Evolutionary conservation across 2,797 vertebrate species (phyloP), one percentile per base, ranked within the genome.

Genomic region (Gallinago stenura): DNA sequence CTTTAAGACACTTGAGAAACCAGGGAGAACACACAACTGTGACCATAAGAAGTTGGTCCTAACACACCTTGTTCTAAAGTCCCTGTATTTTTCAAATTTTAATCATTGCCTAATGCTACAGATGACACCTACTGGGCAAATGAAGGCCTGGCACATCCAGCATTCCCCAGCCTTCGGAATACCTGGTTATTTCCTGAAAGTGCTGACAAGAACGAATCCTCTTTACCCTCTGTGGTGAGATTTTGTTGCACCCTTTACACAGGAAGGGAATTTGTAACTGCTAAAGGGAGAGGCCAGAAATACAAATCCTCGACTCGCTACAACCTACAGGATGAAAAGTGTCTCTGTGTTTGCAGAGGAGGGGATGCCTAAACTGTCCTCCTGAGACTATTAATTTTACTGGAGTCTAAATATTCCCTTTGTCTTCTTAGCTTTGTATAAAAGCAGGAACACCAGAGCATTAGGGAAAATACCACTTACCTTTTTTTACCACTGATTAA

Each of bases 111-210:
- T 86, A 90, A 73, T 95, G 95, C 91, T 50, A 21, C 5, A 96
- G 77, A 82, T 91, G 95, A 96, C 93, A 95, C 77, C 94, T 96
- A 81, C 95, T 94, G 96, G 94, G 62, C 95, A 94, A 79, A 90
- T 2, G 33, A 62, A 86, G 46, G 51, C 43, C 68, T 87, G 85
- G 83, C 87, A 87, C 57, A 68, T 12, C 56, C 60, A 70, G 66
- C 61, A 70, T 30, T 50, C 20, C 69, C 41, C 19, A 71, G 51
- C n/a, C 35, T 41, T n/a, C 48, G 14, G 25, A 66, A 33, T 39
- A 39, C 45, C 39, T 33, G 4, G 12, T 35, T 61, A 30, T 65
- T 78, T 62, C n/a, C 69, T 7, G 9, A 57, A 75, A 75, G 2
- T 58, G 62, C 76, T 73, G 62, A 51, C 18, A 76, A 56, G 33